A percentile compares a stretch with the other conserved stretches of the same genome.
phyloP scores from a whole-genome alignment of 1,140 invertebrate genomes.

The Goniozus legneri region DNA sequence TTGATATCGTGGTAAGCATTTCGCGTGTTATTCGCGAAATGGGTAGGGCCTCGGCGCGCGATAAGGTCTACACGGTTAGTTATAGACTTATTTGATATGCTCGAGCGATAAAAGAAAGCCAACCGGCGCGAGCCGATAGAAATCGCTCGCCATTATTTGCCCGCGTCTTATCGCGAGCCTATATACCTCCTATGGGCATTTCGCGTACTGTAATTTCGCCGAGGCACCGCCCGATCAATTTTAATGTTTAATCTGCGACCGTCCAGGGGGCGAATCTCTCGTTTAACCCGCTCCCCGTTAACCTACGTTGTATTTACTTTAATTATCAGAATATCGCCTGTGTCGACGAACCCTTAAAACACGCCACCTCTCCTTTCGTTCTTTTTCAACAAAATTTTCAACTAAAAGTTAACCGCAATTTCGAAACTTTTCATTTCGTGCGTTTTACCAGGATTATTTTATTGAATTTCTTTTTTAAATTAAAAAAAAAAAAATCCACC shows the following conservation, averaged over 20 bases:
- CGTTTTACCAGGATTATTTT: no score
- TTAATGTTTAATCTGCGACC: slow-evolving; percentile 29
- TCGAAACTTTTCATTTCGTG: no score
- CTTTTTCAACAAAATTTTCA: no score
- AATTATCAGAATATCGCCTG: slow-evolving; percentile 17
- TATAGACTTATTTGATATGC: slow-evolving; percentile 34
- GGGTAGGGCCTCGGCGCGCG: background rate
- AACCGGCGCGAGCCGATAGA: slow-evolving; percentile 22
- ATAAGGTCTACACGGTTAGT: slow-evolving; percentile 21
- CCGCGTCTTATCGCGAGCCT: slow-evolving; percentile 27
- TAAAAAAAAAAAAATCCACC: no score
- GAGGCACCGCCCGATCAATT: slow-evolving; percentile 22
- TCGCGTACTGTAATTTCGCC: slow-evolving; percentile 27
- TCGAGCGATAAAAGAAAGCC: slow-evolving; percentile 27
- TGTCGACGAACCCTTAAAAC: no score
- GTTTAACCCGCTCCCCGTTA: slow-evolving; percentile 10
- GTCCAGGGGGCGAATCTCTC: slow-evolving; percentile 15
- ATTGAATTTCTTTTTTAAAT: no score
- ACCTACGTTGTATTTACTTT: slow-evolving; percentile 26
- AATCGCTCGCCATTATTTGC: slow-evolving; percentile 33
- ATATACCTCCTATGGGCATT: slow-evolving; percentile 7
- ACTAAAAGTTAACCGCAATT: no score
- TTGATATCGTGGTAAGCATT: slow-evolving; percentile 26
- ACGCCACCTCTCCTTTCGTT: no score
- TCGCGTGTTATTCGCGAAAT: slow-evolving; percentile 12